Base-by-base conservation (phyloP, 2,888 invertebrate species). In the Sacculina carcini region DNA sequence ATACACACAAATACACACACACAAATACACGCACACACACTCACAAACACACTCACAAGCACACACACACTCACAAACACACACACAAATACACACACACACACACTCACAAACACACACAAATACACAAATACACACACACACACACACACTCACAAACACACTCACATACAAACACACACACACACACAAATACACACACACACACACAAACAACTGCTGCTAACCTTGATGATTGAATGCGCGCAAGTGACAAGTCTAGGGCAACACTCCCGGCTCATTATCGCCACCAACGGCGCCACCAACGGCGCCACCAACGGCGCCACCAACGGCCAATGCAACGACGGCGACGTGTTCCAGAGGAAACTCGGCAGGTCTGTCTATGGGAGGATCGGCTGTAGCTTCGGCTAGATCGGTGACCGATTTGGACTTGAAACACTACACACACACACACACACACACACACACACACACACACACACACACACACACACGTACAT, bases 361-460 rank as follows among this genome's bases (percentile, higher is more conserved):
- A 3, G 53, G 52, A n/a, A 52, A 55, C 21, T 55, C 56, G 16
- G 53, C 53, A 2, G 48, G 48, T n/a, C 56, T 51, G 24, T 76
- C 75, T 21, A 79, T 70, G 0, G 75, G 79, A 0, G 86, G 86
- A 66, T 90, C 90, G 0, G 89, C 89, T 1, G 87, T 85, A 0
- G 89, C 90, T 61, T 90, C 90, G 0, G 90, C 89, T 55, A 96
- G 69, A 67, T 96, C 94, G 10, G 92, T 94, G 28, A 94, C 90
- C 0, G 90, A 90, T 64, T 96, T 94, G 3, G 89, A 90, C 67
- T 92, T 94, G 51, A 96, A 90, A 64, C 94, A 96, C 69, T 96
- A 87, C 56, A 38, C 38, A 19, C 10, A 38, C 21, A 38, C 10
- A 38, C 21, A 38, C 3, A 10, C 10, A 19, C 38, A 19, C 3